Percentiles rank a stretch among this genome's conserved stretches.
phyloP scores from a whole-genome alignment of 2,797 vertebrate genomes.

The Ataeniobius toweri region DNA sequence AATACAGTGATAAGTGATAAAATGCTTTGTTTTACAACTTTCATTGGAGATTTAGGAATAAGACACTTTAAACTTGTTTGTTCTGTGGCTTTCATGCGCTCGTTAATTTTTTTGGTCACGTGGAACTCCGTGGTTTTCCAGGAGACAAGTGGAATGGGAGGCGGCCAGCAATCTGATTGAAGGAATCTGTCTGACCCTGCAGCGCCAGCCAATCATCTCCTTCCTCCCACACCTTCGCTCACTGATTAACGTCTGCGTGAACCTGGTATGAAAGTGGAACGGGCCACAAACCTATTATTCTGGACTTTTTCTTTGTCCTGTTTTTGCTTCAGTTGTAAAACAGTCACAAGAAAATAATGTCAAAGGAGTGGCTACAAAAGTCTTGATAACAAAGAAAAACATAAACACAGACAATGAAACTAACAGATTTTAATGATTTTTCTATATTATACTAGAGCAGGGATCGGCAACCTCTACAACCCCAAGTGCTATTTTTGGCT shows the following conservation, averaged over 20 bases:
- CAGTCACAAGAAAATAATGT: too few species aligned
- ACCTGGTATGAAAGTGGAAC: conserved; percentile 83
- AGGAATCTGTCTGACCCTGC: conserved; percentile 98
- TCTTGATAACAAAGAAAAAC: too few species aligned
- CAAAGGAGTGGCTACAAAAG: too few species aligned
- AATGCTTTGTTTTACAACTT: background rate
- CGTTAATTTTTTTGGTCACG: conserved; percentile 16
- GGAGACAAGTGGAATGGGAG: conserved; percentile 99
- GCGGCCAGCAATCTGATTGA: conserved; percentile 99
- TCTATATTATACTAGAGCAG: too few species aligned
- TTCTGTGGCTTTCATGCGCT: conserved; percentile 6
- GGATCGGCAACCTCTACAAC: too few species aligned
- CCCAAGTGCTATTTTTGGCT: too few species aligned
- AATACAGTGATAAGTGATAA: conserved; percentile 6
- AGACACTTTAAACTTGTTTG: background rate
- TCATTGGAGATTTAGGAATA: background rate
- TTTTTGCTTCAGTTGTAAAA: background rate
- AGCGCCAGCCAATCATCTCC: conserved; percentile 99
- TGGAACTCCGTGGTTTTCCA: conserved; percentile 71
- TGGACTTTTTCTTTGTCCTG: background rate
- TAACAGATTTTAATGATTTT: too few species aligned
- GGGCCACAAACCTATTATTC: rapidly evolving
- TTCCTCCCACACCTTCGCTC: conserved; percentile 99
- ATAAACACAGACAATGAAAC: too few species aligned
- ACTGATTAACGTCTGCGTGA: conserved; percentile 99